phyloP scores from a whole-genome alignment of 2,113 vertebrate species.

The Gracilinanus agilis region DNA sequence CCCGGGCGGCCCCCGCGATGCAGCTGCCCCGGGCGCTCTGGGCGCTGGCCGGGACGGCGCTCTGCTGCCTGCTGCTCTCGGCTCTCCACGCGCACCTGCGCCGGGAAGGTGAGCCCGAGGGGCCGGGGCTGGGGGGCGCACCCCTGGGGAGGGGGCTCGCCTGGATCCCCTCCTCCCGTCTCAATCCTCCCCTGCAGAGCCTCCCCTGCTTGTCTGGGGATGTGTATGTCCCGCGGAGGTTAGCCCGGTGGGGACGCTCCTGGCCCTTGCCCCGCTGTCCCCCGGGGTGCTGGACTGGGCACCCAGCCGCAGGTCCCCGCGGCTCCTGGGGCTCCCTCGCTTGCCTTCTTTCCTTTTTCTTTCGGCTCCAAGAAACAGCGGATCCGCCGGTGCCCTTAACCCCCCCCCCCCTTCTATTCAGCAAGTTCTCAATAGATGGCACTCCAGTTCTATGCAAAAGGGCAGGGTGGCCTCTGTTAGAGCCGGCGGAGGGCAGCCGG shows the following conservation, averaged over 20 bases:
- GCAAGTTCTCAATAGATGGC: neutral
- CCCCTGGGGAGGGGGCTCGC: neutral
- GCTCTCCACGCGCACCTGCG: neutral
- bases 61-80: neutral
- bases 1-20: neutral
- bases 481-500: neutral
- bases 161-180: neutral
- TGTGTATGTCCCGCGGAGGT: too few relatives aligned
- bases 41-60: neutral
- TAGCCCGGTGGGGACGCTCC: too few relatives aligned
- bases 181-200: neutral
- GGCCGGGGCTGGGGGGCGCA: neutral
- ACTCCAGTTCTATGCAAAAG: neutral
- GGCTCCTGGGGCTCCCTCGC: neutral
- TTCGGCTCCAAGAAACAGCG: neutral
- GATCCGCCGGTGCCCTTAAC: neutral
- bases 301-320: neutral
- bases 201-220: neutral
- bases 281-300: neutral
- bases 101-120: neutral
- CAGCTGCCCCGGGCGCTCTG: neutral
- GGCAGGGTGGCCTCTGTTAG: neutral
- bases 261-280: neutral
- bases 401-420: neutral
- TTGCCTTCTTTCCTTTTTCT: neutral